Conservation (phyloP, 2,113 vertebrate species). For the Elanoides forficatus region DNA sequence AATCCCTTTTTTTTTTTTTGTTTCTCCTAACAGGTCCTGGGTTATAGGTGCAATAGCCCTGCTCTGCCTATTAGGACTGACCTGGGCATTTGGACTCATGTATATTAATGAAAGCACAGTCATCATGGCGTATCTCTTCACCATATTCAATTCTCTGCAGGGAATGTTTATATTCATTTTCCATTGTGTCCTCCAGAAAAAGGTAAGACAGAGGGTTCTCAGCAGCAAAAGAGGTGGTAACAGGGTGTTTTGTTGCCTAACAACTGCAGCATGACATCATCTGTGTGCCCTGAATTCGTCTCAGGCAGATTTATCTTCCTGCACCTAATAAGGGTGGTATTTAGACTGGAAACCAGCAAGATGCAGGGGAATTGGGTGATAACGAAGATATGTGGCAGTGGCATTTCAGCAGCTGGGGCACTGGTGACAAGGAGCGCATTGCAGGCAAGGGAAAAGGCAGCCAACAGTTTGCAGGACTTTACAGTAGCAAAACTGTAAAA, state of each 20-base stretch:
- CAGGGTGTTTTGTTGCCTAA: constrained; percentile 9
- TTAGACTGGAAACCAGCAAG: background rate
- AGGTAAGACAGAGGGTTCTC: constrained; percentile 76
- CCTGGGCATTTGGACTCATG: constrained; percentile 99
- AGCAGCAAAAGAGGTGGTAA: background rate
- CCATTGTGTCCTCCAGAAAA: constrained; percentile 99
- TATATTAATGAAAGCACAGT: constrained; percentile 99
- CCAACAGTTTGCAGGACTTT: background rate
- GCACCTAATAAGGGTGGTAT: background rate
- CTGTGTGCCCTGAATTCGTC: background rate
- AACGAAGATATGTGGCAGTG: background rate
- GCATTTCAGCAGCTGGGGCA: background rate
- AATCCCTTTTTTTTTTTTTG: background rate
- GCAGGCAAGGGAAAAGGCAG: background rate
- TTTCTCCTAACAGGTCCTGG: constrained; percentile 87
- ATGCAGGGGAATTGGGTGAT: background rate
- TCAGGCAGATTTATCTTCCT: background rate
- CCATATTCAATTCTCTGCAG: constrained; percentile 99
- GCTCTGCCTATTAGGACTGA: constrained; percentile 94
- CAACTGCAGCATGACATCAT: background rate
- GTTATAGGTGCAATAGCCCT: constrained; percentile 97
- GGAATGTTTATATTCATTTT: constrained; percentile 99
- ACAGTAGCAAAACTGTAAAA: background rate
- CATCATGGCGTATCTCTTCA: constrained; percentile 99
- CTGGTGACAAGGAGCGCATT: accelerated